Conservation (phyloP, 1,140 invertebrate species). For the Drosophila nigrodunni region DNA sequence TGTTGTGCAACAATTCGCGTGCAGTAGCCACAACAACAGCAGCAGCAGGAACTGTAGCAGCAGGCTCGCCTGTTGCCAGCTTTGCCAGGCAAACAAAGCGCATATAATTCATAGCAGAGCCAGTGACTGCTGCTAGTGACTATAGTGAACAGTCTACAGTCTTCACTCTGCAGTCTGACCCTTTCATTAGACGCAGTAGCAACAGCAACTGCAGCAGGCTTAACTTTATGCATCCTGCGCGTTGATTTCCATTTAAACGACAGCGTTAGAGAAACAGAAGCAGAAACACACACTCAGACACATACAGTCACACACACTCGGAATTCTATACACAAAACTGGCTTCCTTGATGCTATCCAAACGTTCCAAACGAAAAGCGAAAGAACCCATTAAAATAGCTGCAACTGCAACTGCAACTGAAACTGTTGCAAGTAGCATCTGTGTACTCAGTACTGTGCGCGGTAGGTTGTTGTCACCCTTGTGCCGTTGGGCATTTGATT, state of each 20-base stretch:
- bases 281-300: constrained; percentile 22
- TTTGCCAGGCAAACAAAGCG: constrained; percentile 66
- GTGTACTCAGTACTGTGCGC: constrained; percentile 27
- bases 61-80: constrained; percentile 29
- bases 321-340: constrained; percentile 46
- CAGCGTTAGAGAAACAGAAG: constrained; percentile 71
- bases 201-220: constrained; percentile 38
- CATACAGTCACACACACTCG: constrained; percentile 16
- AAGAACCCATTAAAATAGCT: constrained; percentile 82
- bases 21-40: constrained; percentile 68
- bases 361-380: constrained; percentile 68
- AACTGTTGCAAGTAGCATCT: constrained; percentile 25
- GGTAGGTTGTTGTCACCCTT: constrained; percentile 74
- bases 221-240: constrained; percentile 82
- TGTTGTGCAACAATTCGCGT: constrained; percentile 74
- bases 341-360: constrained; percentile 81
- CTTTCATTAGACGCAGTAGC: constrained; percentile 76
- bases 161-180: constrained; percentile 59
- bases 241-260: constrained; percentile 83
- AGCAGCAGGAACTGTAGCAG: constrained; percentile 17
- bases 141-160: constrained; percentile 31
- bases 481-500: constrained; percentile 61
- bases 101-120: constrained; percentile 77
- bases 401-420: constrained; percentile 42
- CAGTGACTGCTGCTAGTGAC: constrained; percentile 7